phyloP scores from a whole-genome alignment of 1,140 invertebrate species.

The Philopotamus ludificatus region DNA sequence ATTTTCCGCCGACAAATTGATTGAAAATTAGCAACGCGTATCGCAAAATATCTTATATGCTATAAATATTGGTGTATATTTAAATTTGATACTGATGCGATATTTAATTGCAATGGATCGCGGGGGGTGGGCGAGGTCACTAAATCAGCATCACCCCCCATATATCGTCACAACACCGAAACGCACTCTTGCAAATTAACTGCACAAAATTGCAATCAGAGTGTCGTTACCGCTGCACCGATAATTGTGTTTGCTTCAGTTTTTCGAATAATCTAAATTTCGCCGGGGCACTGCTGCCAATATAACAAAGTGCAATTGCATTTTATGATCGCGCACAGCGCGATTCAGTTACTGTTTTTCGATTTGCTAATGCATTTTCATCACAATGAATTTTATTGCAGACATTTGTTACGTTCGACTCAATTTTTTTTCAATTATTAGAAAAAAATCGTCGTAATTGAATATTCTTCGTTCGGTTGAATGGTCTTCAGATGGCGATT shows the following conservation, averaged over 20 bases:
- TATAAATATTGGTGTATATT: too few species aligned
- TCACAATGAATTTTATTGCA: not conserved
- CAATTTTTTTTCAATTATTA: too few species aligned
- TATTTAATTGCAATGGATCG: conserved; percentile 9
- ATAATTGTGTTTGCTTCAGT: conserved; percentile 18
- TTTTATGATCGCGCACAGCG: not conserved
- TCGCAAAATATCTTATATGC: too few species aligned
- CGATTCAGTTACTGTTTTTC: not conserved
- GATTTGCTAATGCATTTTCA: conserved; percentile 8
- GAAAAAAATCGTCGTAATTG: not conserved
- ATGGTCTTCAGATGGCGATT: not conserved
- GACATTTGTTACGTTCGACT: not conserved
- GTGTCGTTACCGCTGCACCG: conserved; percentile 1
- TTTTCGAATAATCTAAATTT: conserved; percentile 16
- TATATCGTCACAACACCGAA: conserved; percentile 22
- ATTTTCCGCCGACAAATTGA: not conserved
- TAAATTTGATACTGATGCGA: too few species aligned
- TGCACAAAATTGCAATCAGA: conserved; percentile 22
- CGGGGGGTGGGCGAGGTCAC: not conserved
- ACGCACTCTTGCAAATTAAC: conserved; percentile 39
- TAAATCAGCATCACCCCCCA: conserved; percentile 11
- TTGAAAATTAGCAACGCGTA: too few species aligned
- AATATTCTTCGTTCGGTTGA: not conserved
- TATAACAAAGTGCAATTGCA: conserved; percentile 30
- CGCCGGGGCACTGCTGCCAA: conserved; percentile 8